Percentiles rank a stretch among this genome's conserved stretches.
phyloP scores from a whole-genome alignment of 2,888 invertebrate species.

The Lathronympha strigana region DNA sequence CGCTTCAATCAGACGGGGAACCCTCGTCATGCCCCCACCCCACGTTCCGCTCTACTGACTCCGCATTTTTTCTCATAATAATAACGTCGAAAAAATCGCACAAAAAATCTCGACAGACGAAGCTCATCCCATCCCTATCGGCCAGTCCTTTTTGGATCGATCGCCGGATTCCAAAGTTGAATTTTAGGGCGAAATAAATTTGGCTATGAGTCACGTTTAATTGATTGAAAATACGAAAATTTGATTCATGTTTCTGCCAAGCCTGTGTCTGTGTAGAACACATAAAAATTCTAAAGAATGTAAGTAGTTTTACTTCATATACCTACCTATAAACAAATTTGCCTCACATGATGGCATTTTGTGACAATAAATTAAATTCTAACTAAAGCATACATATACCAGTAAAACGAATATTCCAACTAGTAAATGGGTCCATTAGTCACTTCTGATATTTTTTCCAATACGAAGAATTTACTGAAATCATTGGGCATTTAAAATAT shows the following conservation, averaged over 20 bases:
- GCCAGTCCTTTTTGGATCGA: conserved; percentile 65
- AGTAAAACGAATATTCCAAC: not conserved
- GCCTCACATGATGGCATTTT: too few relatives aligned
- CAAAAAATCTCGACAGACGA: conserved; percentile 83
- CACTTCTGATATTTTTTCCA: not conserved
- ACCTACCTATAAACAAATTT: too few relatives aligned
- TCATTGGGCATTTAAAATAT: not conserved
- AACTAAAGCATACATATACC: too few relatives aligned
- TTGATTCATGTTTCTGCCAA: too few relatives aligned
- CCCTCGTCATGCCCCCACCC: conserved; percentile 84
- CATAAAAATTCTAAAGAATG: too few relatives aligned
- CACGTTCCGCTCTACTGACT: conserved; percentile 82
- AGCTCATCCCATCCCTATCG: conserved; percentile 76
- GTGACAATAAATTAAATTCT: too few relatives aligned
- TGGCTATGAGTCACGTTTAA: conserved; percentile 9
- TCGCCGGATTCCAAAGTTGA: conserved; percentile 67
- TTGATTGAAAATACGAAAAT: conserved; percentile 2
- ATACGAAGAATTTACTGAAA: not conserved
- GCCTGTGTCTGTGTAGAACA: too few relatives aligned
- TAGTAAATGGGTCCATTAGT: not conserved
- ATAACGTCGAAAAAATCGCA: conserved; percentile 83
- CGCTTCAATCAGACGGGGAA: conserved; percentile 83
- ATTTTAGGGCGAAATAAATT: conserved; percentile 48
- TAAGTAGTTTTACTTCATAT: too few relatives aligned
- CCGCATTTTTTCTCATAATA: conserved; percentile 84